Base-by-base conservation (phyloP, 2,888 invertebrate species). In the Scaeva pyrastri region DNA sequence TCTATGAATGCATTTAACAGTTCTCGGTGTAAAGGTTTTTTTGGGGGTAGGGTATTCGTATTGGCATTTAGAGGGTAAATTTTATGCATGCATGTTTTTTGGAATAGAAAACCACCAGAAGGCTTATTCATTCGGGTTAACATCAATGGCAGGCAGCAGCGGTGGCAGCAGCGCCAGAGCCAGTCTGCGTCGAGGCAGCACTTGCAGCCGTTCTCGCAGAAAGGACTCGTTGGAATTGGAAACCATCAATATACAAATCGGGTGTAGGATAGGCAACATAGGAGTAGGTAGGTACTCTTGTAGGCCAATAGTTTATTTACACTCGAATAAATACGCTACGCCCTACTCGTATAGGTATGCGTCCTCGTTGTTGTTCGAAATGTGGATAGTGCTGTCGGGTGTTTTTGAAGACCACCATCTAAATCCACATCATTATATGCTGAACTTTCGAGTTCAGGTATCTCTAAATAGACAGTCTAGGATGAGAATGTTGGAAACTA, bases 301-400 rank as follows among this genome's bases (percentile, higher is more conserved):
- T n/a, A 26, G 43, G 48, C 48, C 48, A n/a, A 36, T 71, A 58
- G 70, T 70, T 64, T 74, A 84, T 85, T 85, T 75, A 76, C 79
- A 41, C 66, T 71, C 64, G 60, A 70, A 56, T 43, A 73, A 83
- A 73, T 56, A 71, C 64, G 10, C 23, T n/a, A n/a, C n/a, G n/a
- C n/a, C n/a, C n/a, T n/a, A 64, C 45, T 23, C n/a, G n/a, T n/a
- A n/a, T n/a, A n/a, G n/a, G n/a, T n/a, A 31, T 39, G 39, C 62
- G 43, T 12, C 45, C 55, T 50, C 23, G 12, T 19, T 11, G 31
- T 43, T 45, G 19, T 48, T 41, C 43, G 58, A 68, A 14, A 50
- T 39, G 45, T 64, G 64, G 43, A 45, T 64, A 71, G 55, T 62
- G 50, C 71, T 31, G 31, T 16, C 8, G 60, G 58, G 36, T 39